Percentiles rank a stretch among this genome's conserved stretches.
Evolutionary conservation across 1,140 invertebrate genomes (phyloP).

Genomic region (Armadillidium nasatum): DNA sequence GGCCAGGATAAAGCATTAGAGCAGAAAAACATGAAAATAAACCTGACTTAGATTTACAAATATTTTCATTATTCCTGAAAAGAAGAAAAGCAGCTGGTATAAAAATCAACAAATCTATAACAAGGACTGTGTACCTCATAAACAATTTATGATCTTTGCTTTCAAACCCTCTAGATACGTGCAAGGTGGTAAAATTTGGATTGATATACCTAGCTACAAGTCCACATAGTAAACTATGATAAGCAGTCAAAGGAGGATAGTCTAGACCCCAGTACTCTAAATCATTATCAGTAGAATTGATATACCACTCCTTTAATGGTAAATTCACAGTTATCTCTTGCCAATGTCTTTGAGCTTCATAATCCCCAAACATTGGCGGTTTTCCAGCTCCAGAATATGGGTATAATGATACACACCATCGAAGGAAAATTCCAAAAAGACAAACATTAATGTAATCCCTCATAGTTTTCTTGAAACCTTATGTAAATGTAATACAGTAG

Average conservation of each 20-base stretch:
- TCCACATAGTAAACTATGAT: conserved; percentile 85
- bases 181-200: conserved; percentile 66
- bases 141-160: conserved; percentile 71
- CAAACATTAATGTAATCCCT: conserved; percentile 8
- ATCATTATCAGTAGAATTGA: conserved; percentile 65
- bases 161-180: conserved; percentile 80
- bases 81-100: conserved; percentile 61
- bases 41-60: conserved; percentile 30
- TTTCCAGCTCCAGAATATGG: conserved; percentile 74
- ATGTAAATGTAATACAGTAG: too few relatives aligned
- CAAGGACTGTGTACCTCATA: conserved; percentile 82
- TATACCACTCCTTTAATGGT: conserved; percentile 61
- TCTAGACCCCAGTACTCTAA: conserved; percentile 97
- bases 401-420: conserved; percentile 70
- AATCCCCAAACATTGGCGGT: conserved; percentile 94
- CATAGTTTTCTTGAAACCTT: neutral
- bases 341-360: conserved; percentile 99
- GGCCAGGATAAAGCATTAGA: conserved; percentile 76
- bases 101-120: conserved; percentile 72
- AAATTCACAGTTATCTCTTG: conserved; percentile 94
- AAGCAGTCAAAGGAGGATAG: conserved; percentile 96
- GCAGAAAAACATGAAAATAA: conserved; percentile 47
- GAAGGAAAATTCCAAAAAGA: conserved; percentile 53
- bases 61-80: neutral
- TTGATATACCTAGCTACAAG: conserved; percentile 62